These are phyloP conservation scores for Glareola pratincola DNA, from an alignment of 2,113 vertebrate genomes.

Conservation along the genomic window DNA sequence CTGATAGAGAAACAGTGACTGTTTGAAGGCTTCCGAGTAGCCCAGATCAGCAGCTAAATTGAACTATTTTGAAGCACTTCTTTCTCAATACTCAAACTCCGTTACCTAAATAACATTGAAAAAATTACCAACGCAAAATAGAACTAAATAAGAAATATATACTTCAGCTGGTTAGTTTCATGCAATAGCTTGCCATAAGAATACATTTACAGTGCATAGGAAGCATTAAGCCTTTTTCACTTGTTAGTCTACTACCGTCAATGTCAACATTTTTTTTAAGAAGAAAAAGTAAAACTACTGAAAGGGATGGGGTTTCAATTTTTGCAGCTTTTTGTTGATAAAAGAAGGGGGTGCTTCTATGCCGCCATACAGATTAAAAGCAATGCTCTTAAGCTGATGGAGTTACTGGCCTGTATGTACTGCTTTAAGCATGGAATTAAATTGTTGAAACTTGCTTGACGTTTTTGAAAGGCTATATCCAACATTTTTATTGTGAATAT, in stretches of 20 bases:
- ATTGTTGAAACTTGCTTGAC: neutral
- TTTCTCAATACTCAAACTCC: neutral
- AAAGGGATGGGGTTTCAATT: neutral
- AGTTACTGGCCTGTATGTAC: neutral
- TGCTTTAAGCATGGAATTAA: neutral
- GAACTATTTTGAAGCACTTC: neutral
- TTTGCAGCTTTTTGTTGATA: neutral
- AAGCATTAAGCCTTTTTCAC: neutral
- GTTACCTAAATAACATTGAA: neutral
- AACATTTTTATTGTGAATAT: neutral
- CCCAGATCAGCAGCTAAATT: neutral
- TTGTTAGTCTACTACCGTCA: neutral
- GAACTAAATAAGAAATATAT: neutral
- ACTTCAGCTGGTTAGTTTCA: neutral
- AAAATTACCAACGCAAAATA: neutral
- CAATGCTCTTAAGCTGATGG: neutral
- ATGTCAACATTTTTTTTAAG: neutral
- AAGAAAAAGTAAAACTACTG: neutral
- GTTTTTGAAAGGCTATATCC: neutral
- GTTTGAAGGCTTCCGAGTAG: neutral
- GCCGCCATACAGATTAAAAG: neutral
- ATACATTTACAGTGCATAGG: neutral
- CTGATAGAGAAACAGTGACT: neutral
- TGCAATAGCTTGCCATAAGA: neutral
- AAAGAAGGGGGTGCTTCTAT: neutral